A percentile compares a stretch with the other conserved stretches of the same genome.
Evolutionary conservation across 2,888 invertebrate species (phyloP).

Genomic region (Suillia variegata): DNA sequence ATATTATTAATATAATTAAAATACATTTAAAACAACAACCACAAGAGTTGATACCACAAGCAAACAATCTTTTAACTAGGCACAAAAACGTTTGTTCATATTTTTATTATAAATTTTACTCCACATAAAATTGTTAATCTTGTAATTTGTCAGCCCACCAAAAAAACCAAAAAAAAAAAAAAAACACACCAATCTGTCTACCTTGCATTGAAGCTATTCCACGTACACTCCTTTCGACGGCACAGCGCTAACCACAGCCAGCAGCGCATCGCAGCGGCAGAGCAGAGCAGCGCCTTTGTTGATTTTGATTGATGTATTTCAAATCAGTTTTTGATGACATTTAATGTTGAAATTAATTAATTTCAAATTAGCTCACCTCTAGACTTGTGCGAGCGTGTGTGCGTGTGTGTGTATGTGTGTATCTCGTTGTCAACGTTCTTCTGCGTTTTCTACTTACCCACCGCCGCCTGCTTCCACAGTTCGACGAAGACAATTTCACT

Average conservation of each 20-base stretch:
- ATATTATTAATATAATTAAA: no score
- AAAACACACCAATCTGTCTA: no score
- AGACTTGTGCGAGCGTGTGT: neutral
- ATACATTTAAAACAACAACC: no score
- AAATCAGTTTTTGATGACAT: slow-evolving; percentile 33
- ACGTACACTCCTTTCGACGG: neutral
- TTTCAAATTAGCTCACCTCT: slow-evolving; percentile 29
- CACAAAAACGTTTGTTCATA: no score
- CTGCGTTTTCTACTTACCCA: no score
- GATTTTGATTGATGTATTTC: slow-evolving; percentile 34
- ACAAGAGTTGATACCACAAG: no score
- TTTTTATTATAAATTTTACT: no score
- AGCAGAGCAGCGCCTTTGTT: neutral
- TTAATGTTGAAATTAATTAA: slow-evolving; percentile 31
- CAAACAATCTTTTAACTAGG: no score
- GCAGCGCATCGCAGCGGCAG: neutral
- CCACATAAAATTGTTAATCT: neutral
- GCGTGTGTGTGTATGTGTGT: neutral
- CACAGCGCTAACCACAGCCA: neutral
- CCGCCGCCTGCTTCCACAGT: no score
- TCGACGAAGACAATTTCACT: no score
- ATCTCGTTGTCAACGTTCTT: no score
- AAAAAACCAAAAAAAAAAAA: no score
- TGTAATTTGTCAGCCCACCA: neutral
- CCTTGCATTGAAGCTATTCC: neutral